These are phyloP conservation scores for Pachycephala philippinensis DNA, from an alignment of 2,113 vertebrate species.

Conservation along the genomic window DNA sequence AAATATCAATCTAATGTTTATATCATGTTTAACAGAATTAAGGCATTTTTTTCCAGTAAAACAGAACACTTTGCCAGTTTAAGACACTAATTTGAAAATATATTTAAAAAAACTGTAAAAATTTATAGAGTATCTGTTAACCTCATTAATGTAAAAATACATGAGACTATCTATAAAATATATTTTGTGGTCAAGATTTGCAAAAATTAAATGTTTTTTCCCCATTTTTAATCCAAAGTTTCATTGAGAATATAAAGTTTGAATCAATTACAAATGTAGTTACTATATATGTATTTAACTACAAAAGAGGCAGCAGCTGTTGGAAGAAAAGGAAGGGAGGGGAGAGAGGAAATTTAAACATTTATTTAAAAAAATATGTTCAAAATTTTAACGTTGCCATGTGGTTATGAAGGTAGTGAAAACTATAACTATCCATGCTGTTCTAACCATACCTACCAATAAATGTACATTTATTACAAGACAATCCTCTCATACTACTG, in stretches of 20 bases:
- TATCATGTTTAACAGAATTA: background rate
- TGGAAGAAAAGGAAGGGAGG: background rate
- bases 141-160: background rate
- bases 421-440: background rate
- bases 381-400: background rate
- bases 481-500: background rate
- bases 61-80: fast-evolving
- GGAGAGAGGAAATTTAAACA: background rate
- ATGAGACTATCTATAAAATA: background rate
- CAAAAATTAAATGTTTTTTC: background rate
- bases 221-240: background rate
- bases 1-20: background rate
- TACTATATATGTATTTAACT: background rate
- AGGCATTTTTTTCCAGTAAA: background rate
- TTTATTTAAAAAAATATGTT: background rate
- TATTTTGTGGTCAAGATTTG: background rate
- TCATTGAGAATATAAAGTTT: background rate
- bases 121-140: background rate
- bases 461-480: background rate
- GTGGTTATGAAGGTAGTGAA: background rate
- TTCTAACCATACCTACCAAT: background rate
- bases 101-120: background rate
- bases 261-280: background rate
- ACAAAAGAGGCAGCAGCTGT: background rate
- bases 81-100: background rate